Percentiles rank a stretch among this genome's conserved stretches.
phyloP scores from a whole-genome alignment of 2,113 vertebrate species.

The Indicator indicator region DNA sequence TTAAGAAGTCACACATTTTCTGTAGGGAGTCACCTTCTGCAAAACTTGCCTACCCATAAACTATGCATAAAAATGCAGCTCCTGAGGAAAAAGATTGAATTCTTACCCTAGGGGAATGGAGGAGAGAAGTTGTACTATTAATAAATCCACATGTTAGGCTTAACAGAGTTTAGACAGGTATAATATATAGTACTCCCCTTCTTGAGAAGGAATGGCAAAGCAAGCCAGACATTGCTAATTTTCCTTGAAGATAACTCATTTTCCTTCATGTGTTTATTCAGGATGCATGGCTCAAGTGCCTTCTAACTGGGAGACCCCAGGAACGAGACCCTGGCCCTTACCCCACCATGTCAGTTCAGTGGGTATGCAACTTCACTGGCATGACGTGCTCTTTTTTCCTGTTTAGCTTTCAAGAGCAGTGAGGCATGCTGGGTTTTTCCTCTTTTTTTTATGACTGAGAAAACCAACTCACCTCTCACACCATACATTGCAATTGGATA shows the following conservation, averaged over 20 bases:
- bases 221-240: neutral
- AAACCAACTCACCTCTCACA: neutral
- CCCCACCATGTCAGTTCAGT: neutral
- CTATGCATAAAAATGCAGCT: slow-evolving; percentile 43
- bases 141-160: slow-evolving; percentile 34
- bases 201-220: neutral
- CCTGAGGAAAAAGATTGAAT: slow-evolving; percentile 6
- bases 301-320: neutral
- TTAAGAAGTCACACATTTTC: slow-evolving; percentile 60
- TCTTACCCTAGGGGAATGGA: slow-evolving; percentile 9
- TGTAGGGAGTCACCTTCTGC: slow-evolving; percentile 60
- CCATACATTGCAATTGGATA: neutral
- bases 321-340: neutral
- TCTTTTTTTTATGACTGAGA: neutral
- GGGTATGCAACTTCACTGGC: neutral
- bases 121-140: neutral
- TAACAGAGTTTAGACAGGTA: slow-evolving; percentile 1
- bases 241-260: neutral
- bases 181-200: neutral
- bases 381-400: neutral
- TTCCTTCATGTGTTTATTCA: neutral
- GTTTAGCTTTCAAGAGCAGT: neutral
- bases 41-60: slow-evolving; percentile 56
- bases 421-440: neutral
- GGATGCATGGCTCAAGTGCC: neutral